Base-by-base conservation (phyloP, 2,113 vertebrate species). In the Chaetorhynchus papuensis region DNA sequence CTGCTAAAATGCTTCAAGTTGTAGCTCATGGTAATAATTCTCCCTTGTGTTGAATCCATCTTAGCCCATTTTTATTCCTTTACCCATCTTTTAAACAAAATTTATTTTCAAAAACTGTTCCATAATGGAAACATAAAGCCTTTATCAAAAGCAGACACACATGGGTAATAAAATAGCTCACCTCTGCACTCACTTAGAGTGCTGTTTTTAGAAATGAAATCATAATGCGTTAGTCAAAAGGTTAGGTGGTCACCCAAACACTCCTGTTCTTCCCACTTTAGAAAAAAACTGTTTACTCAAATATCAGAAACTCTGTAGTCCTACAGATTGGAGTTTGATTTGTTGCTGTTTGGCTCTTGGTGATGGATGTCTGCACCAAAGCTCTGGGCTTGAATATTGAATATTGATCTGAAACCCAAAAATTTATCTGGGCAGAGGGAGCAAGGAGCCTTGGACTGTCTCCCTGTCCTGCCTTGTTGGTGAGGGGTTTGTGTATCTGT, bases 1-100 rank as follows among this genome's bases (percentile, higher is more conserved):
- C 59, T 37, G 39, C 33, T 65, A 33, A 86, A 91, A 81, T 53
- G 65, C 75, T 93, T 80, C 77, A 82, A 54, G 76, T 80, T 94
- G 61, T 85, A 82, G 88, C 61, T 95, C 66, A 83, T 79, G 60
- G 53, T 90, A 90, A 78, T 94, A 93, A 94, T 96, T 93, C 66
- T 42, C 33, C 78, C 59, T 23, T 49, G 21, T 21, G n/a, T 30
- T 63, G 71, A 69, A 92, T 83, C 52, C 52, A 83, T 89, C 66
- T 89, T 66, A 80, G 68, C 91, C 44, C 44, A 80, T 96, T 95
- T 94, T 87, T 90, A 92, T 91, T 78, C 47, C 35, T 66, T 79
- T 42, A 65, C 39, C 26, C 64, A 15, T 91, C 83, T 61, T 92
- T 97, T 91, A 86, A 92, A 88, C 49, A 83, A 68, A 91, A 91